These are phyloP conservation scores for Capromys pilorides DNA, from an alignment of 2,797 vertebrate species.

Conservation along the genomic window DNA sequence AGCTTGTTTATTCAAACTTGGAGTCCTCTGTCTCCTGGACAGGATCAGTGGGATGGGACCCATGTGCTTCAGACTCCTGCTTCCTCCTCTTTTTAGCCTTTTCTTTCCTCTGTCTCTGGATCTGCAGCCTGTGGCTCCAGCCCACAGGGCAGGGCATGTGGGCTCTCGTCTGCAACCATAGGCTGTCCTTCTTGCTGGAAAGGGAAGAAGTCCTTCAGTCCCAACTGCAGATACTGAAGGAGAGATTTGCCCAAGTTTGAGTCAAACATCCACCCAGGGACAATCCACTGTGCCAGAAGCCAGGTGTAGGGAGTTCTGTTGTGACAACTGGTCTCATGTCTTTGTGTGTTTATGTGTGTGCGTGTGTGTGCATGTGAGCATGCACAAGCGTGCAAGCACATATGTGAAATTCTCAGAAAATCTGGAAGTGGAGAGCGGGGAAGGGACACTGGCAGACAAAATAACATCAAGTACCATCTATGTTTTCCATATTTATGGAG, in stretches of 20 bases:
- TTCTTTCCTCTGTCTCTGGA: neutral
- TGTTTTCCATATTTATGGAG: conserved; percentile 40
- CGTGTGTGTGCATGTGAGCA: no score
- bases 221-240: neutral
- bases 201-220: conserved; percentile 16
- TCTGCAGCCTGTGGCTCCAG: neutral
- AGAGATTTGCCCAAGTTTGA: conserved; percentile 22
- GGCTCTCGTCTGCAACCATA: neutral
- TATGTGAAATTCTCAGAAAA: neutral
- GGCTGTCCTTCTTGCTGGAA: neutral
- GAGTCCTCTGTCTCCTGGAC: neutral
- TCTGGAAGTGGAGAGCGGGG: neutral
- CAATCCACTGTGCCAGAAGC: neutral
- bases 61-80: neutral
- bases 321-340: neutral
- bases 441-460: conserved; percentile 4
- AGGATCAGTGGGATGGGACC: neutral
- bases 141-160: neutral
- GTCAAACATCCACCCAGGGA: conserved; percentile 44
- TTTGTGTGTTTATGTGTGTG: neutral
- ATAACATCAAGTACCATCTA: neutral
- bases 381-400: no score
- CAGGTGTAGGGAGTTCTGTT: conserved; percentile 5
- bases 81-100: neutral
- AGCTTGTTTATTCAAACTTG: neutral